A percentile compares a stretch with the other conserved stretches of the same genome.
phyloP scores from a whole-genome alignment of 2,888 invertebrate genomes.

The Flabesymbios commensalis region DNA sequence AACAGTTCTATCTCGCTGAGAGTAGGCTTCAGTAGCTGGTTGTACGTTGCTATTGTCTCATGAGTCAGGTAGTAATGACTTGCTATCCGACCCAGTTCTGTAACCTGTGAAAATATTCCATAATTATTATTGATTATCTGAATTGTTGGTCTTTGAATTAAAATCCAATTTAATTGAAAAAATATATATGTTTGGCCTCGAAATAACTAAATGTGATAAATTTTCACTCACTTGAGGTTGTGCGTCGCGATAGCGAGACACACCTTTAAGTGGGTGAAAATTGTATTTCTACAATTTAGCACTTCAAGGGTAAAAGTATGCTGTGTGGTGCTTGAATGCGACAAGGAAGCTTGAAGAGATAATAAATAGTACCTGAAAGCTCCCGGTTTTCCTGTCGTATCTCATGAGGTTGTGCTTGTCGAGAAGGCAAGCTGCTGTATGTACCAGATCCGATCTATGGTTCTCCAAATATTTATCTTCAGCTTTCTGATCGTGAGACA shows the following conservation, averaged over 20 bases:
- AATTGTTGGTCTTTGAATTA: too few species aligned
- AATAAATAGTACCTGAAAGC: slow-evolving; percentile 71
- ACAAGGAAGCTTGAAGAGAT: too few species aligned
- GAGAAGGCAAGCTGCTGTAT: slow-evolving; percentile 84
- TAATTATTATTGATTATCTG: too few species aligned
- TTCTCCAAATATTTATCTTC: slow-evolving; percentile 85
- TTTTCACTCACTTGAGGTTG: too few species aligned
- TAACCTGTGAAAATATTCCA: slow-evolving; percentile 69
- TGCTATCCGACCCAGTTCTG: slow-evolving; percentile 95
- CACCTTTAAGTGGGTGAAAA: too few species aligned
- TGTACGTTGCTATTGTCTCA: slow-evolving; percentile 96
- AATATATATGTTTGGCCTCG: too few species aligned
- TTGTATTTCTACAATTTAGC: too few species aligned
- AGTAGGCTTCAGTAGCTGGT: slow-evolving; percentile 93
- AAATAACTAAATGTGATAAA: too few species aligned
- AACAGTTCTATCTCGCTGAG: slow-evolving; percentile 97
- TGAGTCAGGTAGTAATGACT: slow-evolving; percentile 98
- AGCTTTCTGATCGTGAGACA: slow-evolving; percentile 69
- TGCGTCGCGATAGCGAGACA: too few species aligned
- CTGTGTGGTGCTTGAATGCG: too few species aligned
- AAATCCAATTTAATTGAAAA: too few species aligned
- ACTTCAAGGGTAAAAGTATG: too few species aligned
- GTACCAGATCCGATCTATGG: slow-evolving; percentile 90
- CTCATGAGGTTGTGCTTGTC: slow-evolving; percentile 94
- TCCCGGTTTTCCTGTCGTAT: slow-evolving; percentile 88